A percentile compares a stretch with the other conserved stretches of the same genome.
Evolutionary conservation across 2,888 invertebrate species (phyloP).

Genomic region (Sepiola atlantica): DNA sequence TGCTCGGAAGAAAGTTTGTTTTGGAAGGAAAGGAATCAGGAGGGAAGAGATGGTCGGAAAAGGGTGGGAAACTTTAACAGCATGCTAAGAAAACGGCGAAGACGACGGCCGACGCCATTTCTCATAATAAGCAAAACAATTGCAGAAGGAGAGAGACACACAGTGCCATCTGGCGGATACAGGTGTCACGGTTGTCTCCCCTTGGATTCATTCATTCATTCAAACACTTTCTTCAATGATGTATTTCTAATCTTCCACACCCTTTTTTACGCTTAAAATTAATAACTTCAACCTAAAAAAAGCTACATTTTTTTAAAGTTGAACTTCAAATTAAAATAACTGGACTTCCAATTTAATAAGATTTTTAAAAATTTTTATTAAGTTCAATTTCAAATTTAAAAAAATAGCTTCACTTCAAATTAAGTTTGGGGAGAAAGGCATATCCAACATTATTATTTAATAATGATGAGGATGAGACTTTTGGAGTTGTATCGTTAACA

Average conservation of each 20-base stretch:
- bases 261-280: too few species aligned
- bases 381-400: too few species aligned
- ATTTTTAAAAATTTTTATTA: too few species aligned
- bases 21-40: neutral
- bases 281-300: too few species aligned
- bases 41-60: neutral
- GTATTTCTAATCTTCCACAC: neutral
- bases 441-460: too few species aligned
- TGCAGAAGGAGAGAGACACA: constrained; percentile 15
- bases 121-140: neutral
- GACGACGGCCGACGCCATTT: neutral
- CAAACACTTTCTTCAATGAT: neutral
- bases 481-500: too few species aligned
- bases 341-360: too few species aligned
- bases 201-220: neutral
- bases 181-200: neutral
- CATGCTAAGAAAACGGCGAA: neutral
- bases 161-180: neutral
- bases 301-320: too few species aligned
- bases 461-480: too few species aligned
- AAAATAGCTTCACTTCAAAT: too few species aligned
- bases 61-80: neutral
- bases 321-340: too few species aligned
- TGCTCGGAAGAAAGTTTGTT: neutral
- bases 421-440: too few species aligned